Base-by-base conservation (phyloP, 2,797 vertebrate species). In the Fringilla coelebs region DNA sequence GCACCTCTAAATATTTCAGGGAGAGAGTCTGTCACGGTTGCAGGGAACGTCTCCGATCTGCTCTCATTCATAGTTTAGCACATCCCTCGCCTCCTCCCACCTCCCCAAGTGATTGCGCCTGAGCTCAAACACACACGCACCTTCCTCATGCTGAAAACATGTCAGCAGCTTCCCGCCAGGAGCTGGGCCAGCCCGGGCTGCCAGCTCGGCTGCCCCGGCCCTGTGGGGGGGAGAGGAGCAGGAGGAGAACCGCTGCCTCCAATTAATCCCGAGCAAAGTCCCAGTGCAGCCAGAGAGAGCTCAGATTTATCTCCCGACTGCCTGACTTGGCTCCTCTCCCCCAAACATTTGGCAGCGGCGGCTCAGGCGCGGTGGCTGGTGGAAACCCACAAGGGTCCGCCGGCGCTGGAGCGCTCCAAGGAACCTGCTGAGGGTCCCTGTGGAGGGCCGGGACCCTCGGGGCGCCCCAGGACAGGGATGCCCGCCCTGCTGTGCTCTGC, bases 311-410 rank as follows among this genome's bases (percentile, higher is more conserved):
- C 96, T 97, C 89, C 66, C 8, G 34, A 38, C 95, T 94, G 96
- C 96, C 97, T 96, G 95, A 94, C 93, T 97, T 97, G 97, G 97
- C 96, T 96, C 46, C 70, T 94, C 82, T 97, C 72, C 85, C 74
- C 93, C 84, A 66, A 97, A 92, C 72, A 66, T 74, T 97, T 97
- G 96, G 95, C 83, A 90, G 91, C 28, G 16, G 66, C 17, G 31
- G 84, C 89, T 80, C 93, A 48, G 93, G 87, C 29, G 5, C 34
- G 5, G 89, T 18, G 85, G 91, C 95, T 95, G 93, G 80, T 66
- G 94, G 87, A 96, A 97, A 90, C 78, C 72, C 61, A 1, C 80
- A 49, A 74, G 65, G 89, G 82, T 94, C 92, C 5, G 18, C 40
- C 2, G 11, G 61, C 15, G 8, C 65, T 63, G 85, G 75, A 94